Conservation (phyloP, 2,888 invertebrate species). For the Melieria omissa region DNA sequence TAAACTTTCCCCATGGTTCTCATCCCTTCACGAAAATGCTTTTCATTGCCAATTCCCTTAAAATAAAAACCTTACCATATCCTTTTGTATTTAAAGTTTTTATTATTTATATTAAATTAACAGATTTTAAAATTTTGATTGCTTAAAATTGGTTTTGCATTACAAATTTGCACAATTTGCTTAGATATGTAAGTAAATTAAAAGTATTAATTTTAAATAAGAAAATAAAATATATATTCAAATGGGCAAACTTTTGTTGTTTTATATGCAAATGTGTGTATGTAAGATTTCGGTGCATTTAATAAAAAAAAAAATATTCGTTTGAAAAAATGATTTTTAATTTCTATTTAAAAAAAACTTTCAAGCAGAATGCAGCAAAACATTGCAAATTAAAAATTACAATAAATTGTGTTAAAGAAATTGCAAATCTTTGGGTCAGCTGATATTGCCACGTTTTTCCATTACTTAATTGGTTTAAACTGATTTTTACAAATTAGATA, state of each 20-base stretch:
- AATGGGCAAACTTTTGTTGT: too few relatives aligned
- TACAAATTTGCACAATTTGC: constrained; percentile 3
- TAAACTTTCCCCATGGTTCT: too few relatives aligned
- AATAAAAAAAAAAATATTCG: too few relatives aligned
- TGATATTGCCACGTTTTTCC: constrained; percentile 45
- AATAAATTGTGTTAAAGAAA: constrained; percentile 26
- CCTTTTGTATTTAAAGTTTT: background rate
- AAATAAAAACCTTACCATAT: background rate
- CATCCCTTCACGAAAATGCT: too few relatives aligned
- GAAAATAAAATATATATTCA: background rate
- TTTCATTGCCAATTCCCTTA: background rate
- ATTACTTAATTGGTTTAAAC: background rate
- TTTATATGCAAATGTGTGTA: too few relatives aligned
- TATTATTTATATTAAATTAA: constrained; percentile 10
- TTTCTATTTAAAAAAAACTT: too few relatives aligned
- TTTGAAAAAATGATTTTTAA: too few relatives aligned
- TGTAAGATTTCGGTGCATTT: too few relatives aligned
- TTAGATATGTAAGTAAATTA: background rate
- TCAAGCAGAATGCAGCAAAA: too few relatives aligned
- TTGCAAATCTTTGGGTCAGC: constrained; percentile 49
- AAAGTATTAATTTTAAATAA: background rate
- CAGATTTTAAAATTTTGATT: constrained; percentile 15
- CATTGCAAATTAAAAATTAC: too few relatives aligned
- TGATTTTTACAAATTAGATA: too few relatives aligned
- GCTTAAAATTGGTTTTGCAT: background rate